These are phyloP conservation scores for Trachelus iudaicus DNA, from an alignment of 2,888 invertebrate species.

Conservation along the genomic window DNA sequence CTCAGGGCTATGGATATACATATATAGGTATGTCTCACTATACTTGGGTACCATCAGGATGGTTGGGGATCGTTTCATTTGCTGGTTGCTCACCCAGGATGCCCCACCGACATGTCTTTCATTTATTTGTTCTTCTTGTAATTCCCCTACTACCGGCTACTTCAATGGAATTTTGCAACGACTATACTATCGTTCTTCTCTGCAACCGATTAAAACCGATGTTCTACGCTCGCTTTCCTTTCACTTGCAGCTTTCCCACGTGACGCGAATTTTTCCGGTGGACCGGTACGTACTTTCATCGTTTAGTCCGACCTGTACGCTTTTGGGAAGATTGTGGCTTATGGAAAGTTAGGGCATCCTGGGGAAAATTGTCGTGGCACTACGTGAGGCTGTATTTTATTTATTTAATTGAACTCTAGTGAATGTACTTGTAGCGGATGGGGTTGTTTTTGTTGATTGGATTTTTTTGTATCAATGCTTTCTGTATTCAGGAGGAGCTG, in stretches of 20 bases:
- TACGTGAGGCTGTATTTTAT: background rate
- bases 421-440: background rate
- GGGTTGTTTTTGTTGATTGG: background rate
- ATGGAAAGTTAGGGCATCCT: background rate
- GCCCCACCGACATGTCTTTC: background rate
- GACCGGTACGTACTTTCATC: background rate
- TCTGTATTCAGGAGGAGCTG: background rate
- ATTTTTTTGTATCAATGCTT: background rate
- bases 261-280: slow-evolving; percentile 9
- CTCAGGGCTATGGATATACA: background rate
- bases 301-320: background rate
- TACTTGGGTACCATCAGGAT: background rate
- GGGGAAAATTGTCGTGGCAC: background rate
- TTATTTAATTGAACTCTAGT: background rate
- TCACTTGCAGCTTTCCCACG: slow-evolving; percentile 21
- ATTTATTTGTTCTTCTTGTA: background rate
- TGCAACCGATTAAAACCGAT: background rate
- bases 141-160: background rate
- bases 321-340: background rate
- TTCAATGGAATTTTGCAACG: background rate
- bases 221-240: slow-evolving; percentile 8
- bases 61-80: background rate
- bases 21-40: background rate
- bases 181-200: background rate
- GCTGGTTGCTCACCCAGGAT: background rate